A percentile compares a stretch with the other conserved stretches of the same genome.
Conservation (phyloP, 2,888 invertebrate genomes). For the Gisinianus flammeolus region DNA sequence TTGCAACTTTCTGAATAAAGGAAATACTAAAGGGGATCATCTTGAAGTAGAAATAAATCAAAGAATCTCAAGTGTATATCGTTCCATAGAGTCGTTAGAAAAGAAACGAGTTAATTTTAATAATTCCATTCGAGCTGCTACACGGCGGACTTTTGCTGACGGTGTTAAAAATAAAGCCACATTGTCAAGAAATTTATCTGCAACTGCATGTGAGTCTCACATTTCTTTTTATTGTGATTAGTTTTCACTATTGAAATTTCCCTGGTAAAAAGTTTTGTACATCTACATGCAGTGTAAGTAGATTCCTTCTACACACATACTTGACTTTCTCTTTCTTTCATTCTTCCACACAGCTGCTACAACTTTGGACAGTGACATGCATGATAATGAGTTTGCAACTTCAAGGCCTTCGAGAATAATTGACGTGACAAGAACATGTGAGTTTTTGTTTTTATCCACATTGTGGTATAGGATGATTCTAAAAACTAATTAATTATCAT, state of each 20-base stretch:
- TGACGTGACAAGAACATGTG: constrained; percentile 30
- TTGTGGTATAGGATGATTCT: too few relatives aligned
- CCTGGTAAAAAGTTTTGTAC: too few relatives aligned
- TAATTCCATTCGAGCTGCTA: constrained; percentile 33
- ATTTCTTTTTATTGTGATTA: too few relatives aligned
- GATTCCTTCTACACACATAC: too few relatives aligned
- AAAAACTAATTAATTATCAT: too few relatives aligned
- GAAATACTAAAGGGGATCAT: neutral
- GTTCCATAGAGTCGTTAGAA: constrained; percentile 29
- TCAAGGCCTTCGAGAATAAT: constrained; percentile 9
- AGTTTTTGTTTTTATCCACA: too few relatives aligned
- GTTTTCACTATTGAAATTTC: too few relatives aligned
- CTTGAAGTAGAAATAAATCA: constrained; percentile 30
- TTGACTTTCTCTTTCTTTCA: too few relatives aligned
- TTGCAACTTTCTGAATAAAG: neutral
- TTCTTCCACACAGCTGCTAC: too few relatives aligned
- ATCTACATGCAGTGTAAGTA: too few relatives aligned
- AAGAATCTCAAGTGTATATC: constrained; percentile 35
- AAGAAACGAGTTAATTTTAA: constrained; percentile 33
- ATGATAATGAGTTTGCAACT: neutral
- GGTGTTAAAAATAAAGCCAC: constrained; percentile 16
- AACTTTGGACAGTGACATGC: constrained; percentile 10
- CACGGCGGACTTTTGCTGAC: constrained; percentile 11
- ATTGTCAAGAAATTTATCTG: neutral
- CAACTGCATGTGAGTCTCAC: constrained; percentile 2